Evolutionary conservation across 2,113 vertebrate species (phyloP).

Genomic region (Chionomys nivalis): DNA sequence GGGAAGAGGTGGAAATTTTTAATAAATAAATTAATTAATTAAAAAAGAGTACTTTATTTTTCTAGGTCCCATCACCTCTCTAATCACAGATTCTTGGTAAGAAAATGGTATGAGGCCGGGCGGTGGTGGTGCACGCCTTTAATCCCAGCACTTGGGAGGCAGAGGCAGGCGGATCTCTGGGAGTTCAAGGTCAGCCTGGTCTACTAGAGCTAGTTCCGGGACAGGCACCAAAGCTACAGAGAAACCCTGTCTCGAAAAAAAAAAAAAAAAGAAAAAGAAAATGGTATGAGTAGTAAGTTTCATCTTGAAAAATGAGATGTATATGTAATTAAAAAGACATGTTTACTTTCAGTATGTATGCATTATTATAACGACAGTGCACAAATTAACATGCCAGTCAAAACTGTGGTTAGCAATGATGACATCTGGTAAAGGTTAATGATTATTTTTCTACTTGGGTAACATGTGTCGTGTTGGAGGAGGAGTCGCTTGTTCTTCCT

Average conservation of each 20-base stretch:
- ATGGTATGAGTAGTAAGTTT: not conserved
- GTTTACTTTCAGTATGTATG: not conserved
- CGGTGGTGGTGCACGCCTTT: too few relatives aligned
- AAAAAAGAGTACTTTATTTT: not conserved
- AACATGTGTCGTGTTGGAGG: not conserved
- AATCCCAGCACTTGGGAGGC: too few relatives aligned
- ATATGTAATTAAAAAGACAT: not conserved
- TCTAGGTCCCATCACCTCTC: not conserved
- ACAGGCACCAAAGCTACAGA: too few relatives aligned
- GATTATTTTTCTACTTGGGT: not conserved
- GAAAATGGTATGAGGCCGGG: not conserved
- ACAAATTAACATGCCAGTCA: not conserved
- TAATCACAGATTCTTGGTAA: not conserved
- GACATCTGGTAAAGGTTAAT: not conserved
- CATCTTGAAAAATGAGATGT: not conserved
- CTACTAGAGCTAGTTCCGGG: too few relatives aligned
- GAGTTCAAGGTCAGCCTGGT: too few relatives aligned
- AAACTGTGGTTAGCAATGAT: not conserved
- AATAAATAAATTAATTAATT: too few relatives aligned
- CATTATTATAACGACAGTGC: not conserved
- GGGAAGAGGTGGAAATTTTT: too few relatives aligned
- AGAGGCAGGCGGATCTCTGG: too few relatives aligned
- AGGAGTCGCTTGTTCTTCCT: too few relatives aligned
- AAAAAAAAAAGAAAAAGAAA: too few relatives aligned
- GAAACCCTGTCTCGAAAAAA: too few relatives aligned